Base-by-base conservation (phyloP, 2,797 vertebrate species). In the Acanthis flammea region DNA sequence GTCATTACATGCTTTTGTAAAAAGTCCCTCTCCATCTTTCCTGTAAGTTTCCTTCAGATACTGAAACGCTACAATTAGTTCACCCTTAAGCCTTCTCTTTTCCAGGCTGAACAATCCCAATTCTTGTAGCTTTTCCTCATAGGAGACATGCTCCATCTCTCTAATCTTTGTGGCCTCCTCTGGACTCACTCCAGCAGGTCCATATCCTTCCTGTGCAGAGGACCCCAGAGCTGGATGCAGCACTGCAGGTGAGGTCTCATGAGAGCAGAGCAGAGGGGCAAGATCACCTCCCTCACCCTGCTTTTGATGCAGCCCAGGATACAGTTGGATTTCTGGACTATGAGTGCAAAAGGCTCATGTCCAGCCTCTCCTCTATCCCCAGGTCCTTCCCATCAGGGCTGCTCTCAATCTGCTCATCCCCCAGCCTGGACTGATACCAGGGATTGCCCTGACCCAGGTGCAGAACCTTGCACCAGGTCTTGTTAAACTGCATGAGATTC, bases 131-230 rank as follows among this genome's bases (percentile, higher is more conserved):
- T 14, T 68, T 68, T 68, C 16, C 19, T 55, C 31, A 22, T 2
- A 44, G 42, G 3, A 57, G 44, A 28, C 10, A 2, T 58, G 24
- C 3, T 45, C 9, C n/a, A 45, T 24, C 18, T n/a, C 16, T 58
- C 51, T 72, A 2, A 15, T 30, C 30, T 79, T 48, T 4, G 10
- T 55, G 31, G 2, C 12, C 15, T 61, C 23, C 27, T 50, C 48
- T 88, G 23, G 19, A 1, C 14, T 75, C 1, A 0, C 1, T 68
- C 54, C 35, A 61, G 6, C 19, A 67, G 3, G 0, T 54, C 30
- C 15, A 6, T 47, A 25, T 47, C 48, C 23, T 37, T 23, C 23
- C 27, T 17, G 3, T 48, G 42, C 70, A 35, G 62, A 1, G 9
- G 6, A 54, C 5, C 8, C 35, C 12, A 74, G 54, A 48, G 22